These are phyloP conservation scores for Campoletis sonorensis DNA, from an alignment of 1,140 invertebrate species.

Conservation along the genomic window DNA sequence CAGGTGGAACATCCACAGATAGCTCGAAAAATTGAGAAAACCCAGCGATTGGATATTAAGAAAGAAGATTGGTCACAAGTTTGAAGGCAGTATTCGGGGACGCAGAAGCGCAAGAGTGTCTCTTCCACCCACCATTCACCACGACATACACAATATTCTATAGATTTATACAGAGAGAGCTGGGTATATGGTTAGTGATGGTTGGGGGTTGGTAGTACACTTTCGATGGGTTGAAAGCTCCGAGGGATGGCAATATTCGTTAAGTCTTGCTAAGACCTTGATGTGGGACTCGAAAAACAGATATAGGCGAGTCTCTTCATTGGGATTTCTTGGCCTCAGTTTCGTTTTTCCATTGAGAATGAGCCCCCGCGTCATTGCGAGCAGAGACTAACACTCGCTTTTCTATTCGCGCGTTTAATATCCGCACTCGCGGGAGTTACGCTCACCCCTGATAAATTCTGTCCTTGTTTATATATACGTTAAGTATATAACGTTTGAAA, in stretches of 20 bases:
- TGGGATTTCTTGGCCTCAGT: slow-evolving; percentile 52
- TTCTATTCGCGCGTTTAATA: slow-evolving; percentile 45
- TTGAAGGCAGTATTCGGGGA: too few species aligned
- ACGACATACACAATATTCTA: too few species aligned
- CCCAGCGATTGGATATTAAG: too few species aligned
- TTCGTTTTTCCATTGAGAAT: slow-evolving; percentile 17
- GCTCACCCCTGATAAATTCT: not conserved
- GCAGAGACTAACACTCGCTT: slow-evolving; percentile 41
- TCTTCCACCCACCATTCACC: too few species aligned
- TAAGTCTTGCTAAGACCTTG: slow-evolving; percentile 69
- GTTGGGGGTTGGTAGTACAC: slow-evolving; percentile 38
- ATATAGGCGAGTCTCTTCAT: slow-evolving; percentile 57
- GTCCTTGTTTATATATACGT: not conserved
- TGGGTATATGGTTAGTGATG: slow-evolving; percentile 3
- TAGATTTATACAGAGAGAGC: slow-evolving; percentile 13
- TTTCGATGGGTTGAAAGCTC: slow-evolving; percentile 53
- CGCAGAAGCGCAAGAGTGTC: too few species aligned
- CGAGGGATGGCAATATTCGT: slow-evolving; percentile 69
- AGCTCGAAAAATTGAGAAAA: too few species aligned
- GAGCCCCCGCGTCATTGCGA: not conserved
- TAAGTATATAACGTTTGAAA: not conserved
- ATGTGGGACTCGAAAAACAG: slow-evolving; percentile 54
- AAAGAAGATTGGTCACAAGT: too few species aligned
- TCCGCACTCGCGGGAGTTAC: slow-evolving; percentile 17
- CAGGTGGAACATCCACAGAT: too few species aligned